A percentile compares a stretch with the other conserved stretches of the same genome.
phyloP scores from a whole-genome alignment of 1,140 invertebrate genomes.

The Palaemon carinicauda region DNA sequence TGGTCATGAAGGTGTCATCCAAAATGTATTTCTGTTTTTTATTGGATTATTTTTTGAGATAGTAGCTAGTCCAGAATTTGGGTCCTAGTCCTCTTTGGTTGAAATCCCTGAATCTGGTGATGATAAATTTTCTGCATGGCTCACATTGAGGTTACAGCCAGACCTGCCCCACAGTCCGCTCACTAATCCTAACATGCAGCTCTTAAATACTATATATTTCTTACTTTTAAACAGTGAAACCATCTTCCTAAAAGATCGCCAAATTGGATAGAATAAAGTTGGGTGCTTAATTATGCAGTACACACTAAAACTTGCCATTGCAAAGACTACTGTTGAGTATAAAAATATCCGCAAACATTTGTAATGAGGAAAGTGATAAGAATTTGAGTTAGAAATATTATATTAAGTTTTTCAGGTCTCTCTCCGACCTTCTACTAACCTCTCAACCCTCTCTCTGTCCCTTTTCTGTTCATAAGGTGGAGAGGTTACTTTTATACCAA shows the following conservation, averaged over 20 bases:
- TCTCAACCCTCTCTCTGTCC: conserved; percentile 59
- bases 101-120: conserved; percentile 47
- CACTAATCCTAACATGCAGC: conserved; percentile 27
- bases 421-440: conserved; percentile 50
- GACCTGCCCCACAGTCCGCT: conserved; percentile 51
- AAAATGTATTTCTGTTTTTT: no score
- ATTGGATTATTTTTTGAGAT: no score
- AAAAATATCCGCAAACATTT: no score
- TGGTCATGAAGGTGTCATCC: no score
- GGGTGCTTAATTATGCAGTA: no score
- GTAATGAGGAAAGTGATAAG: no score
- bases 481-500: conserved; percentile 55
- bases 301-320: no score
- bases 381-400: no score
- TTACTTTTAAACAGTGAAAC: no score
- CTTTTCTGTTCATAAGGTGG: conserved; percentile 47
- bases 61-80: background rate
- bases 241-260: no score
- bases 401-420: background rate
- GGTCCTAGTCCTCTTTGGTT: background rate
- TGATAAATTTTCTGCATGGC: conserved; percentile 34
- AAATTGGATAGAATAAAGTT: no score
- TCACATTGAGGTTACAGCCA: conserved; percentile 45
- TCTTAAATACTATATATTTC: background rate
- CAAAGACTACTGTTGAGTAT: no score